Percentiles rank a stretch among this genome's conserved stretches.
Conservation (phyloP, 1,140 invertebrate genomes). For the Drosophila lowei region DNA sequence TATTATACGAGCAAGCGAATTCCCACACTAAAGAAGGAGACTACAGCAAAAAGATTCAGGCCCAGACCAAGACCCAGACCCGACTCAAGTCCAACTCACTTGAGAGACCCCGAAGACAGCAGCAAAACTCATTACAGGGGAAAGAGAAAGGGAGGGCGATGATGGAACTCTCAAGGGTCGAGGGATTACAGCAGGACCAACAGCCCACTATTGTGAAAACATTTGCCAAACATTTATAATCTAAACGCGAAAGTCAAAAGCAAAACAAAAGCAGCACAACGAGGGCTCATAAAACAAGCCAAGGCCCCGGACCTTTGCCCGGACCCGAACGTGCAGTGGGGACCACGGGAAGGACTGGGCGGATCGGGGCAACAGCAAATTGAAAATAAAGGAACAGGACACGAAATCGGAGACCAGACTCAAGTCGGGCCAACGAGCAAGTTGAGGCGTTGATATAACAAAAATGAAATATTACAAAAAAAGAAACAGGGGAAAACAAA, state of each 20-base stretch:
- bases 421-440: conserved; percentile 5
- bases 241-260: conserved; percentile 66
- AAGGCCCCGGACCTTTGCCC: not conserved
- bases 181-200: conserved; percentile 30
- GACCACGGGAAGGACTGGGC: not conserved
- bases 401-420: conserved; percentile 18
- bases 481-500: conserved; percentile 19
- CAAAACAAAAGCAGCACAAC: conserved; percentile 62
- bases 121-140: conserved; percentile 54
- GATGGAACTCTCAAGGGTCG: not conserved
- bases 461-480: conserved; percentile 48
- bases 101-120: conserved; percentile 33
- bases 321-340: not conserved
- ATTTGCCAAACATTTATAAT: conserved; percentile 73
- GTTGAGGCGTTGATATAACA: conserved; percentile 36
- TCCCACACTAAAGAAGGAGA: conserved; percentile 1
- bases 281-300: conserved; percentile 52
- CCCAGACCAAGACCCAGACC: too few relatives aligned
- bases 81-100: conserved; percentile 28
- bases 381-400: conserved; percentile 45
- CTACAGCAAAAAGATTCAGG: conserved; percentile 16
- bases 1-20: conserved; percentile 31
- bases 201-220: conserved; percentile 60
- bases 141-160: not conserved
- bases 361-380: conserved; percentile 46